These are phyloP conservation scores for Acrocephalus kingi DNA, from an alignment of 2,113 vertebrate genomes.

Conservation along the genomic window DNA sequence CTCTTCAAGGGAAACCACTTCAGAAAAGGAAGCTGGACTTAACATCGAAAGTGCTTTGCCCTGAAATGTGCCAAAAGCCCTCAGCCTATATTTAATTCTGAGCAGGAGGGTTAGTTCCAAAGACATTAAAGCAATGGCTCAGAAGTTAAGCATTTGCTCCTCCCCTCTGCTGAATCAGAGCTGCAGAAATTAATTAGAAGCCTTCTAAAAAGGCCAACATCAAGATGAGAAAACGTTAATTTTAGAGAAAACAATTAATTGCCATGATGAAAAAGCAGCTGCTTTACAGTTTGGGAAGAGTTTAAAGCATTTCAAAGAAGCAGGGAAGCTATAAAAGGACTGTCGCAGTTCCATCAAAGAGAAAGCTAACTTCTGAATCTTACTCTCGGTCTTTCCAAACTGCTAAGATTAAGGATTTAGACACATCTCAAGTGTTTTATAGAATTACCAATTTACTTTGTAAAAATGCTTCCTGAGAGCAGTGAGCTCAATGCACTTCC, in stretches of 20 bases:
- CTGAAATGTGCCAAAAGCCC: neutral
- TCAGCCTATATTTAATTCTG: neutral
- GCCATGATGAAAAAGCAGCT: neutral
- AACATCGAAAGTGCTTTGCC: neutral
- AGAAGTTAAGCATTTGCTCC: neutral
- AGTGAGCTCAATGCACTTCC: neutral
- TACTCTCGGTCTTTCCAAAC: neutral
- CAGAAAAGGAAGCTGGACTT: neutral
- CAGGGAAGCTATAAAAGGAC: neutral
- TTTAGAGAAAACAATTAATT: constrained; percentile 8
- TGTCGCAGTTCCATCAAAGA: neutral
- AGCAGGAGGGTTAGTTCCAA: neutral
- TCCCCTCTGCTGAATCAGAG: neutral
- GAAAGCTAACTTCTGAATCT: neutral
- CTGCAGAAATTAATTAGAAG: neutral
- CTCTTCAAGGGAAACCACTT: neutral
- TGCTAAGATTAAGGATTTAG: neutral
- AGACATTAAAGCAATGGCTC: neutral
- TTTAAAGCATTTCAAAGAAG: neutral
- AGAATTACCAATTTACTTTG: neutral
- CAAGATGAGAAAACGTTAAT: neutral
- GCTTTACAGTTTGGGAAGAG: neutral
- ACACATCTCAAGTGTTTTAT: neutral
- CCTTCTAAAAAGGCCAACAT: neutral
- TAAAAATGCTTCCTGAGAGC: neutral